A percentile compares a stretch with the other conserved stretches of the same genome.
These are phyloP conservation scores for Nomada hirtipes DNA, from an alignment of 2,888 invertebrate species.

Conservation along the genomic window DNA sequence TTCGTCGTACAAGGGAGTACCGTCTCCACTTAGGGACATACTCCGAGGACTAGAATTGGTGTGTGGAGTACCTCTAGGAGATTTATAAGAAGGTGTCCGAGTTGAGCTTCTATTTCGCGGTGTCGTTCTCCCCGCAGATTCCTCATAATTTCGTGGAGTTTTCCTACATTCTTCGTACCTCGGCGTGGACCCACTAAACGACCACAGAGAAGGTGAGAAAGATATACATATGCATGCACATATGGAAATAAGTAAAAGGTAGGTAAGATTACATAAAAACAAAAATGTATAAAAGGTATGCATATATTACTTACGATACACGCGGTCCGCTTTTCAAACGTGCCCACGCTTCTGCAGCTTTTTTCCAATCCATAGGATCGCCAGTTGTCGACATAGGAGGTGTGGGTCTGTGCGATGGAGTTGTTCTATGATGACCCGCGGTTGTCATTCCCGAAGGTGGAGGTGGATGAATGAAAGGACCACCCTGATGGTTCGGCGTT, in stretches of 20 bases:
- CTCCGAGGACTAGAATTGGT: constrained; percentile 95
- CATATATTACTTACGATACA: constrained; percentile 74
- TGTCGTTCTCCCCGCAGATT: constrained; percentile 87
- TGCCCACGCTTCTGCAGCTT: constrained; percentile 94
- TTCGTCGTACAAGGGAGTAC: constrained; percentile 97
- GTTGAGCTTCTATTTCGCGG: constrained; percentile 85
- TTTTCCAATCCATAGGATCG: constrained; percentile 93
- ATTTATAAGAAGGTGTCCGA: constrained; percentile 80
- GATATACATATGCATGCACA: too few relatives aligned
- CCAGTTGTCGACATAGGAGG: constrained; percentile 78
- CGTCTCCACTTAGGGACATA: constrained; percentile 94
- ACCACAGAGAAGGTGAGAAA: not conserved
- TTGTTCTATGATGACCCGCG: constrained; percentile 71
- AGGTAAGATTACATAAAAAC: too few relatives aligned
- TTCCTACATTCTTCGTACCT: constrained; percentile 84
- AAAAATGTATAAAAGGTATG: too few relatives aligned
- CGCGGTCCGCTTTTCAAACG: constrained; percentile 85
- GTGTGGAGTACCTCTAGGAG: constrained; percentile 84
- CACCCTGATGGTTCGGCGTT: constrained; percentile 85
- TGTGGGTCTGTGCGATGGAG: constrained; percentile 81
- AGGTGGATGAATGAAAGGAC: constrained; percentile 83
- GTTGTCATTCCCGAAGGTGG: constrained; percentile 73
- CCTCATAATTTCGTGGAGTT: constrained; percentile 84
- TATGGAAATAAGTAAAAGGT: not conserved
- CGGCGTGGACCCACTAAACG: constrained; percentile 81